Evolutionary conservation across 2,888 invertebrate species (phyloP).

Genomic region (Campaea margaritaria): DNA sequence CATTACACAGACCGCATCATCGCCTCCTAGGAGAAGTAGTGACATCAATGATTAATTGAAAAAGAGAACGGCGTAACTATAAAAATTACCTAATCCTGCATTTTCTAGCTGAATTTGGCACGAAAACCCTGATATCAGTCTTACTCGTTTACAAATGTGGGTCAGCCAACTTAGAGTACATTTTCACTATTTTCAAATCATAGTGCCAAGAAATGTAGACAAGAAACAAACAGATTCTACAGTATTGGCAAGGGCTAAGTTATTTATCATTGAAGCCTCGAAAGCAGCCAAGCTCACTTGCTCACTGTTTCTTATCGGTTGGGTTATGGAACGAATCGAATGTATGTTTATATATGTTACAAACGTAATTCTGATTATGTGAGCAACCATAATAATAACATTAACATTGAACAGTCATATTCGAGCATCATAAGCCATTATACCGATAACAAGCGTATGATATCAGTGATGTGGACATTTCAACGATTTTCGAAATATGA

Average conservation of each 20-base stretch:
- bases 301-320: conserved; percentile 11
- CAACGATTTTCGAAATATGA: too few species aligned
- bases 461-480: too few species aligned
- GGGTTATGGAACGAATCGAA: conserved; percentile 3
- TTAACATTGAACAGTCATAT: conserved; percentile 8
- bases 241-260: conserved; percentile 56
- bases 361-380: conserved; percentile 19
- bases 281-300: conserved; percentile 43
- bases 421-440: conserved; percentile 6
- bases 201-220: conserved; percentile 57
- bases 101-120: conserved; percentile 47
- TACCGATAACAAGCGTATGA: background rate
- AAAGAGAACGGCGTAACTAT: too few species aligned
- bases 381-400: conserved; percentile 18
- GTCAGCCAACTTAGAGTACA: conserved; percentile 53
- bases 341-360: conserved; percentile 13
- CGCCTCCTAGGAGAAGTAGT: too few species aligned
- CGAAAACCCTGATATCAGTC: conserved; percentile 45
- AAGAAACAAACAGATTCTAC: conserved; percentile 53
- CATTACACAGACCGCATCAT: too few species aligned
- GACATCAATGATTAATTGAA: too few species aligned
- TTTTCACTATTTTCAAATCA: conserved; percentile 46
- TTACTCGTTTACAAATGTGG: conserved; percentile 55
- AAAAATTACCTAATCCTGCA: too few species aligned
- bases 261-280: conserved; percentile 55